Evolutionary conservation across 2,797 vertebrate species (phyloP), one percentile per base, ranked within the genome.

Genomic region (Anguilla anguilla): DNA sequence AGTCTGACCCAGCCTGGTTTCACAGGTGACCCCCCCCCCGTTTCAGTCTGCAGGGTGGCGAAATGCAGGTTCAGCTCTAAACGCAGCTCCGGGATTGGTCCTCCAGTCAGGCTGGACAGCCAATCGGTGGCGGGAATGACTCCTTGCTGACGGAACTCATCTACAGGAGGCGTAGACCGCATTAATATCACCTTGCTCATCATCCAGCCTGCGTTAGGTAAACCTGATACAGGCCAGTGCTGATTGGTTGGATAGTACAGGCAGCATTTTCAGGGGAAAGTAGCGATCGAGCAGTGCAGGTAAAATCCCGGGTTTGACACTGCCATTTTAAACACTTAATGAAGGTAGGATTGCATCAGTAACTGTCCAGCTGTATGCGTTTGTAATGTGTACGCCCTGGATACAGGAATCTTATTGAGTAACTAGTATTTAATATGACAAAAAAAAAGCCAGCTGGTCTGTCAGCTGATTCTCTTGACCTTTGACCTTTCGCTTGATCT

Each of bases 121-220:
- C 85, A 87, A 90, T 91, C 90, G 84, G 87, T 88, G 85, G 35
- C 35, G 79, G 53, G 85, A 84, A 89, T 89, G 85, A 84, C 87
- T 84, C 77, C 64, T 90, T 86, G 88, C 90, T 90, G 74, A 79
- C 88, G 87, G 59, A 83, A 43, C 89, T 87, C 88, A 89, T 88
- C 89, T 90, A 90, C 82, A 51, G 51, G 51, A 74, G 61, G 87
- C 72, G 61, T 13, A 61, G 74, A 87, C 89, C 88, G 51, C 83
- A 84, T 84, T 46, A 84, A 43, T 85, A 85, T 85, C 49, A 35
- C 31, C 28, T 15, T 28, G 51, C 13, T 79, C 81, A 87, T 79
- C 46, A 79, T 46, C 39, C 39, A 46, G 35, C 74, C 39, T 1
- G 39, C 9, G 22, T 43, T 79, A 39, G 35, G 13, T 79, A 0